Conservation (phyloP, 2,113 vertebrate species). For the Nesospiza acunhae region DNA sequence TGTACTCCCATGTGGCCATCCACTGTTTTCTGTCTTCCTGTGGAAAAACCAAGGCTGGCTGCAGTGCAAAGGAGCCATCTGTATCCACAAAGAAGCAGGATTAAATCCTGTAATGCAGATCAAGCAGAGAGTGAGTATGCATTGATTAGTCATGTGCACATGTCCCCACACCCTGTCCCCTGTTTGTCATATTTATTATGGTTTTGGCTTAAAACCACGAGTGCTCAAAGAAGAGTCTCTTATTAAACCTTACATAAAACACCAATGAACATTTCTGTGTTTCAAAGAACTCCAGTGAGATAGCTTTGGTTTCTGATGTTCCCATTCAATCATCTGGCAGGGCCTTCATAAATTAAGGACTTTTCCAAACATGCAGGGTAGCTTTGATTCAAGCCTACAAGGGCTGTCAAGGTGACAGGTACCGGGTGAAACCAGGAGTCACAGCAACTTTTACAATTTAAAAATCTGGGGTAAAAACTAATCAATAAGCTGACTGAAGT, state of each 20-base stretch:
- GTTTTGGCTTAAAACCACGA: not conserved
- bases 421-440: constrained; percentile 1
- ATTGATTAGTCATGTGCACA: not conserved
- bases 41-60: not conserved
- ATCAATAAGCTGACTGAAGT: constrained; percentile 44
- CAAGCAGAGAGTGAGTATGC: not conserved
- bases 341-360: not conserved
- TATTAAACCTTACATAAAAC: not conserved
- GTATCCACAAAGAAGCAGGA: not conserved
- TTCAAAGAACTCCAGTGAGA: not conserved
- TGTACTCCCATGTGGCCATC: not conserved
- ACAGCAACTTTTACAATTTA: constrained; percentile 7
- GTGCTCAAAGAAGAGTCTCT: not conserved
- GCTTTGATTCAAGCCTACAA: not conserved
- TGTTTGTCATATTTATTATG: not conserved
- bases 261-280: not conserved
- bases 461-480: constrained; percentile 41
- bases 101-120: not conserved
- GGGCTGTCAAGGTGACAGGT: not conserved
- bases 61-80: not conserved
- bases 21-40: not conserved
- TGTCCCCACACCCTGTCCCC: not conserved
- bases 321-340: not conserved
- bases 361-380: not conserved
- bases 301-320: not conserved